These are phyloP conservation scores for Cheilosia vernalis DNA, from an alignment of 2,888 invertebrate genomes.

Conservation along the genomic window DNA sequence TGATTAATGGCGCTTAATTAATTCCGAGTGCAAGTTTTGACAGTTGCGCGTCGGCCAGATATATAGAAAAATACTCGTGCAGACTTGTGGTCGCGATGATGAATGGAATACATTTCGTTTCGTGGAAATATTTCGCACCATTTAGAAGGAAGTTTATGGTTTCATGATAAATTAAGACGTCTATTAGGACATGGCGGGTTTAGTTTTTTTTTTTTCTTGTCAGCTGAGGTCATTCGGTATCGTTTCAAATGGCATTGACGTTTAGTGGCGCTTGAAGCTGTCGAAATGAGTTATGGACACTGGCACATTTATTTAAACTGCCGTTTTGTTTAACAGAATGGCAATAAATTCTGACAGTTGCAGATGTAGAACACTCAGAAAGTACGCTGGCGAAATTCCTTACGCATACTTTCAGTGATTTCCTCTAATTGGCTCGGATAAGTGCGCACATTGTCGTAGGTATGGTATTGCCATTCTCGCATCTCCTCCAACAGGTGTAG, in stretches of 20 bases:
- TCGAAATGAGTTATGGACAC: neutral
- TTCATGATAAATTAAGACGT: conserved; percentile 66
- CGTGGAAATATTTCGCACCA: conserved; percentile 55
- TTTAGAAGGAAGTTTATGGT: conserved; percentile 61
- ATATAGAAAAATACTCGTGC: conserved; percentile 34
- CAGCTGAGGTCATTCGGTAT: conserved; percentile 15
- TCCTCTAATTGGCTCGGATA: conserved; percentile 66
- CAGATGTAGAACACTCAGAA: neutral
- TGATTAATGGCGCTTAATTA: conserved; percentile 72
- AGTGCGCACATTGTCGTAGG: conserved; percentile 32
- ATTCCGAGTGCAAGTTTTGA: conserved; percentile 66
- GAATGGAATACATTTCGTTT: conserved; percentile 44
- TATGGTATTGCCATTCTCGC: too few species aligned
- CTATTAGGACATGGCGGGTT: conserved; percentile 30
- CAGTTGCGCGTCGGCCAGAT: conserved; percentile 49
- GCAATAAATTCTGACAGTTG: neutral
- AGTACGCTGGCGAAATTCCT: conserved; percentile 58
- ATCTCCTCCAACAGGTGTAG: conserved; percentile 66
- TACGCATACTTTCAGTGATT: conserved; percentile 55
- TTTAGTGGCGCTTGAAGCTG: conserved; percentile 46
- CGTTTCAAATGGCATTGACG: neutral
- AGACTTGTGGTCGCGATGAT: conserved; percentile 42
- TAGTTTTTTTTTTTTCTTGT: neutral
- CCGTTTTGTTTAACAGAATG: too few species aligned
- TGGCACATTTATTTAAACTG: too few species aligned